These are phyloP conservation scores for Cephalopterus ornatus DNA, from an alignment of 2,113 vertebrate genomes.

Conservation along the genomic window DNA sequence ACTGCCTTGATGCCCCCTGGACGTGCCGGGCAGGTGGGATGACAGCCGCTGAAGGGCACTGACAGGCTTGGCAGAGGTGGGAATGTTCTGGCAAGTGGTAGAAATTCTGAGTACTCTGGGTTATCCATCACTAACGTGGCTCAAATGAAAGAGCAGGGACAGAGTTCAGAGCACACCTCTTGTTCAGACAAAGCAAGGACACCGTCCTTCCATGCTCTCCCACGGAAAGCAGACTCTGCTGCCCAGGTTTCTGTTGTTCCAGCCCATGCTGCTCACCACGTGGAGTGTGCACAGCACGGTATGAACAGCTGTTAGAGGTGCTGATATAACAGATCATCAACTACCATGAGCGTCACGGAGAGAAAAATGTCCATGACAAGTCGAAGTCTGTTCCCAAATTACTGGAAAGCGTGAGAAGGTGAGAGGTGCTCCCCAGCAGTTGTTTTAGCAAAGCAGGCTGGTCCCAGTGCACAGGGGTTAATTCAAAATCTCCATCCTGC, in stretches of 20 bases:
- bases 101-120: not conserved
- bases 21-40: not conserved
- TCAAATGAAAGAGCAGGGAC: not conserved
- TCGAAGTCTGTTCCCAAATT: not conserved
- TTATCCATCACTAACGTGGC: not conserved
- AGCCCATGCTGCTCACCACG: not conserved
- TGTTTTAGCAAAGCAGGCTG: not conserved
- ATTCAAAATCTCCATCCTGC: not conserved
- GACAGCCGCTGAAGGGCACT: not conserved
- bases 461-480: not conserved
- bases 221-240: not conserved
- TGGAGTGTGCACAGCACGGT: not conserved
- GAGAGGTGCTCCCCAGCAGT: not conserved
- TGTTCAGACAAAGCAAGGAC: not conserved
- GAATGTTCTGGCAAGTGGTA: not conserved
- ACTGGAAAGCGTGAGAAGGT: not conserved
- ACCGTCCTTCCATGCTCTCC: not conserved
- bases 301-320: not conserved
- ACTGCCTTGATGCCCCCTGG: not conserved
- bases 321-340: slow-evolving; percentile 9
- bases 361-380: not conserved
- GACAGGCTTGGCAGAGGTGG: slow-evolving; percentile 4
- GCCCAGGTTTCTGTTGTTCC: not conserved
- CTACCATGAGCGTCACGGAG: not conserved
- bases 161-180: not conserved